Base-by-base conservation (phyloP, 2,888 invertebrate genomes). In the Philhelius pedissequus region DNA sequence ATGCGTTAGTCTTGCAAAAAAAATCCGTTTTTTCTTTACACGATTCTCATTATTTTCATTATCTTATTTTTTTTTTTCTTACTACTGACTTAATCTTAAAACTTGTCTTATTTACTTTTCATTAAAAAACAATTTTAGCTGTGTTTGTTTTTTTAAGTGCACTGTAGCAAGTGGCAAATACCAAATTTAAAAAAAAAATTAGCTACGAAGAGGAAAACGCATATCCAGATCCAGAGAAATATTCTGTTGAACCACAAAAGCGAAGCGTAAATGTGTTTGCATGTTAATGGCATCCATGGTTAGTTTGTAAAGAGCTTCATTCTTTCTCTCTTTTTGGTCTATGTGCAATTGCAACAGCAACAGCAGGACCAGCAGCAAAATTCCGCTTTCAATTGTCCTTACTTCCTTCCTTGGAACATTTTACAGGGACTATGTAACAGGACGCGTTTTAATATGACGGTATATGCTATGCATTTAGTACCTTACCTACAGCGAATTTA, bases 201-300 rank as follows among this genome's bases (percentile, higher is more conserved):
- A 40, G n/a, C 43, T 40, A 43, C 60, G n/a, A 38, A 40, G 9
- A 15, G 60, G 45, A 40, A 48, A 52, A 82, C 66, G 35, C 50
- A 75, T 68, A 20, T 56, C 7, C 20, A 32, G 32, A 35, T 56
- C 70, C 48, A 43, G 25, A 56, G 66, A 22, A 66, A 50, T 32
- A 83, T 56, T 52, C 58, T 64, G 70, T 45, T 25, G 79, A 43
- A 84, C 84, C 84, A 62, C 84, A 80, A 80, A 54, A 76, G 68
- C 74, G 62, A 48, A 80, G 84, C 66, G 75, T 76, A 68, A 75
- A 84, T 84, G 84, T 80, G 75, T 80, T 76, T 84, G 71, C 84
- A 80, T 84, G 80, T 50, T 76, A 80, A 71, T 76, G 80, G 84
- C 71, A 71, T 71, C n/a, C 45, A 48, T 77, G 68, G 82, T 78